phyloP scores from a whole-genome alignment of 2,797 vertebrate species.

The Adrianichthys oophorus region DNA sequence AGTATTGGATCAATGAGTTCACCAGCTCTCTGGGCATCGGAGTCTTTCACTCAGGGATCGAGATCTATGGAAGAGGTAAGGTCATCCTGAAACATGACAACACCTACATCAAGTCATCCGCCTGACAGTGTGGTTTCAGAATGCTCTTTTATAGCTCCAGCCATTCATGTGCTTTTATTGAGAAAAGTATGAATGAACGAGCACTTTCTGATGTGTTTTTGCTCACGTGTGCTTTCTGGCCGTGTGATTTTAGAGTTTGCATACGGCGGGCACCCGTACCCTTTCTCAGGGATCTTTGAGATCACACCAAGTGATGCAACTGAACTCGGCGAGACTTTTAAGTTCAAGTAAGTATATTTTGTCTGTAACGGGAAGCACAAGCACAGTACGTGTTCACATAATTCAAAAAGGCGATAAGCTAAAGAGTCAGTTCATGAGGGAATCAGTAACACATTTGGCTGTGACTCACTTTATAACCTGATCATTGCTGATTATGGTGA shows the following conservation, averaged over 20 bases:
- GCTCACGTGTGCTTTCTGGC: neutral
- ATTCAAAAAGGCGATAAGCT: neutral
- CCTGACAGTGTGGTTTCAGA: constrained; percentile 11
- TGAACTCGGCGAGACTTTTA: constrained; percentile 97
- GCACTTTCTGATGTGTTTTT: neutral
- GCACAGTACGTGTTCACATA: neutral
- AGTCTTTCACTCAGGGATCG: constrained; percentile 98
- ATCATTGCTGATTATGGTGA: constrained; percentile 2
- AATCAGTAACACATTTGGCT: neutral
- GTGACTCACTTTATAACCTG: neutral
- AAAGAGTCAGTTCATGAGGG: neutral
- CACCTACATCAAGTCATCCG: neutral
- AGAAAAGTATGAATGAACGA: neutral
- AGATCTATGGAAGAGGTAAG: constrained; percentile 97
- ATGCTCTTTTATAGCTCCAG: neutral
- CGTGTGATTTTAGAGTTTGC: constrained; percentile 87
- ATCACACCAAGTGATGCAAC: constrained; percentile 96
- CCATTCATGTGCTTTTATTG: neutral
- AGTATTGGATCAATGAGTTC: constrained; percentile 99
- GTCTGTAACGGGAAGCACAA: neutral
- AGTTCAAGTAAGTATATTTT: constrained; percentile 91
- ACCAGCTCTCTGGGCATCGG: constrained; percentile 97
- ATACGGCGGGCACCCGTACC: constrained; percentile 97
- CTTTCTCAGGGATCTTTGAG: constrained; percentile 99
- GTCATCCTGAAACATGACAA: constrained; percentile 21